Evolutionary conservation across 2,888 invertebrate genomes (phyloP).

Genomic region (Brachyptera putata): DNA sequence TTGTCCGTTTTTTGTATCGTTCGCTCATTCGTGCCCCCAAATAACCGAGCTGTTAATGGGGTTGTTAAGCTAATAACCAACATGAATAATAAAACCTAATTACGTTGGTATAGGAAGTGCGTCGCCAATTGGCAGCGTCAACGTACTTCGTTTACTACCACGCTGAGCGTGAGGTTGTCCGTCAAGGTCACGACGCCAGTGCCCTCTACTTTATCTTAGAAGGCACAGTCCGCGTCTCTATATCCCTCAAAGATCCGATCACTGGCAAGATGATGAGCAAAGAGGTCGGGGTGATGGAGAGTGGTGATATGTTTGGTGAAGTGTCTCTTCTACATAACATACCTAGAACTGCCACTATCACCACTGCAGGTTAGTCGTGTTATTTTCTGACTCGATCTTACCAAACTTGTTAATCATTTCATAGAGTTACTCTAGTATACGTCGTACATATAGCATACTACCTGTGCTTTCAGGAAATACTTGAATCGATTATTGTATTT

Average conservation of each 20-base stretch:
- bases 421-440: too few species aligned
- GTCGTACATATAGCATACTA: too few species aligned
- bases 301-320: conserved; percentile 64
- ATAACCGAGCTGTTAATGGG: too few species aligned
- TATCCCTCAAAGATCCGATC: conserved; percentile 45
- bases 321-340: conserved; percentile 59
- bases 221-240: conserved; percentile 55
- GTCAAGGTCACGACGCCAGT: conserved; percentile 55
- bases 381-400: too few species aligned
- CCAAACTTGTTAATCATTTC: too few species aligned
- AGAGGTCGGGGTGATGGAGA: conserved; percentile 50
- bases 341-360: conserved; percentile 57
- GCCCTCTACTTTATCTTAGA: conserved; percentile 61
- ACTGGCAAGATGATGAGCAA: conserved; percentile 41
- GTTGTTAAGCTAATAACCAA: too few species aligned
- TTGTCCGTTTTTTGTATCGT: too few species aligned
- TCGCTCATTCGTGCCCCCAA: too few species aligned
- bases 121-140: conserved; percentile 56
- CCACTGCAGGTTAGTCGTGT: conserved; percentile 48
- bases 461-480: too few species aligned
- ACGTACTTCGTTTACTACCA: conserved; percentile 59
- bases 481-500: too few species aligned
- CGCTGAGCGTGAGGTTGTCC: conserved; percentile 56
- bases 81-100: too few species aligned
- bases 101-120: conserved; percentile 53